Conservation (phyloP, 2,888 invertebrate genomes). For the Limnephilus lunatus region DNA sequence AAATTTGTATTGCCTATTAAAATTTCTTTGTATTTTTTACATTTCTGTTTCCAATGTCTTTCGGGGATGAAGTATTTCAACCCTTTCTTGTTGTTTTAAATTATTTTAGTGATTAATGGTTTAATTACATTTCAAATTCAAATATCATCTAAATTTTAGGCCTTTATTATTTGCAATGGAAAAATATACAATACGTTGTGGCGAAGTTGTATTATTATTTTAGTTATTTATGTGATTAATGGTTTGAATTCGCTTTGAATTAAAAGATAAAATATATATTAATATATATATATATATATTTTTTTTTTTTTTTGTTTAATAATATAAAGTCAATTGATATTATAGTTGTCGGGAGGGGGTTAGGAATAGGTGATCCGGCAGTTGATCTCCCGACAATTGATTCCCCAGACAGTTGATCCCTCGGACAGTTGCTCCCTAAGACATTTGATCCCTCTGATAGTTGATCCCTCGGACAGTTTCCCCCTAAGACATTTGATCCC, state of each 20-base stretch:
- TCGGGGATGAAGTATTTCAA: not conserved
- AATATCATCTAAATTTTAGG: not conserved
- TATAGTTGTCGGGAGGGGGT: not conserved
- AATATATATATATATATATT: too few relatives aligned
- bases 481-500: too few relatives aligned
- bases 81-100: constrained; percentile 2
- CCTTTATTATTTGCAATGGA: not conserved
- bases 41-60: not conserved
- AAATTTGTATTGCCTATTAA: not conserved
- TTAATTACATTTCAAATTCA: not conserved
- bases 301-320: not conserved
- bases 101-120: not conserved
- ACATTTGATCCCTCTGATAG: too few relatives aligned
- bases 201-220: not conserved
- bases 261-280: not conserved
- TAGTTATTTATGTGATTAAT: not conserved
- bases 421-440: too few relatives aligned
- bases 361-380: not conserved
- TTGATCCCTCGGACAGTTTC: too few relatives aligned
- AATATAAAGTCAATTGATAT: not conserved
- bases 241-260: not conserved
- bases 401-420: too few relatives aligned
- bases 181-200: constrained; percentile 2
- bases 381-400: too few relatives aligned
- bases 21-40: not conserved